Evolutionary conservation across 1,140 invertebrate genomes (phyloP).

Genomic region (Triops cancriformis): DNA sequence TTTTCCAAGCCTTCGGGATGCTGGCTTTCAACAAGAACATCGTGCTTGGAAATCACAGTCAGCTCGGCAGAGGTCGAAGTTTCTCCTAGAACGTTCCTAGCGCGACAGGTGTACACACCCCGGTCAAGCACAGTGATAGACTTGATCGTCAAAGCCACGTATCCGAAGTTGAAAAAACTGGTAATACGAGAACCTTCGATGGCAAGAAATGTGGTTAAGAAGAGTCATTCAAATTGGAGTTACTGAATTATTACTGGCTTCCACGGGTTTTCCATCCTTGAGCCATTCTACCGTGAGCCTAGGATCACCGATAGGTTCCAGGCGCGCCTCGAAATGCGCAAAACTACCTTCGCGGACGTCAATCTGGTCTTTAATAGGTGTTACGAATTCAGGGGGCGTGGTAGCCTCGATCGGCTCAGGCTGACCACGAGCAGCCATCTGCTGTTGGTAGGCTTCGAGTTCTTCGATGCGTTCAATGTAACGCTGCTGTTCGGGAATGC

Average conservation of each 20-base stretch:
- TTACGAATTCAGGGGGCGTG: slow-evolving; percentile 80
- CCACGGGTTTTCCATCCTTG: slow-evolving; percentile 80
- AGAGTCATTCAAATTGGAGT: slow-evolving; percentile 19
- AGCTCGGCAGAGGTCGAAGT: slow-evolving; percentile 80
- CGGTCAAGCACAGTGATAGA: slow-evolving; percentile 81
- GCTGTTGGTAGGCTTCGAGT: slow-evolving; percentile 78
- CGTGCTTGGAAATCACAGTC: slow-evolving; percentile 73
- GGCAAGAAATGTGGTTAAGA: background rate
- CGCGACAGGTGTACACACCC: slow-evolving; percentile 82
- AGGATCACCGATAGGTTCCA: slow-evolving; percentile 87
- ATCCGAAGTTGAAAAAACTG: slow-evolving; percentile 92
- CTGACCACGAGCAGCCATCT: slow-evolving; percentile 62
- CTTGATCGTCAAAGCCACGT: slow-evolving; percentile 91
- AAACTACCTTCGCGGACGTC: slow-evolving; percentile 85
- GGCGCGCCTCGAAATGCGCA: slow-evolving; percentile 88
- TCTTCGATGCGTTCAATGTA: slow-evolving; percentile 89
- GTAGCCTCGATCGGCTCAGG: slow-evolving; percentile 66
- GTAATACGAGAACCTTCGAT: slow-evolving; percentile 70
- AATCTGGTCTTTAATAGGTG: slow-evolving; percentile 79
- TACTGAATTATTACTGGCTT: slow-evolving; percentile 56
- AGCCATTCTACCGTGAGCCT: slow-evolving; percentile 90
- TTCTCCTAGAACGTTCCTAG: slow-evolving; percentile 78
- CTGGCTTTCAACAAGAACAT: slow-evolving; percentile 75
- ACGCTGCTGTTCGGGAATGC: slow-evolving; percentile 82
- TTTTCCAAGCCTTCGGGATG: slow-evolving; percentile 78